phyloP scores from a whole-genome alignment of 2,113 vertebrate genomes.

The Rana temporaria region DNA sequence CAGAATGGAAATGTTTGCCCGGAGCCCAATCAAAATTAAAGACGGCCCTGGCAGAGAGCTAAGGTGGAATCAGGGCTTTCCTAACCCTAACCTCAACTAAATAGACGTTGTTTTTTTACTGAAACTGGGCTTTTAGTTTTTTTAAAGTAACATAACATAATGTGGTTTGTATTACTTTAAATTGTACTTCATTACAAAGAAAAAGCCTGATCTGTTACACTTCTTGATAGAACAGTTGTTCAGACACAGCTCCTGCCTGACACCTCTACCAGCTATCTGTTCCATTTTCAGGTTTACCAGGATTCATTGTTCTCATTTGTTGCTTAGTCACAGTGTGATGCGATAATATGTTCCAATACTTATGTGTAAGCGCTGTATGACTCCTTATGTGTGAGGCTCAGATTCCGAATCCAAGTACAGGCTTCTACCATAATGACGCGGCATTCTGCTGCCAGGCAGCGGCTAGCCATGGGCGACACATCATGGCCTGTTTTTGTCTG shows the following conservation, averaged over 20 bases:
- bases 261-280: background rate
- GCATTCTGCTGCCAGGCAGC: slow-evolving; percentile 9
- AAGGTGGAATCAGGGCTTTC: no score
- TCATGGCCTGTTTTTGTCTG: slow-evolving; percentile 11
- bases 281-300: slow-evolving; percentile 23
- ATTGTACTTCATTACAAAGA: no score
- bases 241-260: slow-evolving; percentile 2
- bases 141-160: no score
- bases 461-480: slow-evolving; percentile 5
- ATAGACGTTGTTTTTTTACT: no score
- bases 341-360: slow-evolving; percentile 22
- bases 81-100: no score
- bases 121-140: no score
- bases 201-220: no score
- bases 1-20: no score
- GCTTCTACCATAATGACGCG: background rate
- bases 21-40: no score
- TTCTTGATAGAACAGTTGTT: background rate
- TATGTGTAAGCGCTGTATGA: slow-evolving; percentile 36
- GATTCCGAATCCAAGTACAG: slow-evolving; percentile 25
- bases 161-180: no score
- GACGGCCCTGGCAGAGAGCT: no score
- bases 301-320: slow-evolving; percentile 9
- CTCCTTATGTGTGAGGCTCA: slow-evolving; percentile 30
- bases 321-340: slow-evolving; percentile 9